phyloP scores from a whole-genome alignment of 1,140 invertebrate species.

The Drosophila kohkoa region DNA sequence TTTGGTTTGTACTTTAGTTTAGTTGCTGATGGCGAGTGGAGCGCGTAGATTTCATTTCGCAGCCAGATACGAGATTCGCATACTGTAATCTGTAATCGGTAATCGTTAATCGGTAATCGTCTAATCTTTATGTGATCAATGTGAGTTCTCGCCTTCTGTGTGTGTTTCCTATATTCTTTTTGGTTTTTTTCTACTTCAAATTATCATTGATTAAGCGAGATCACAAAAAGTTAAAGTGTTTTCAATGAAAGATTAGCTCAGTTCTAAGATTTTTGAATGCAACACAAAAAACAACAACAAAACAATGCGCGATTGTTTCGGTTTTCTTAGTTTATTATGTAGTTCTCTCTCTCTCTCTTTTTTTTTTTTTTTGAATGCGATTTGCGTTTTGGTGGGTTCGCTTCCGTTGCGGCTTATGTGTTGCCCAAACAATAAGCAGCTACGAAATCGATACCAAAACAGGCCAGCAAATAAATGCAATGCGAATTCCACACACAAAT shows the following conservation, averaged over 20 bases:
- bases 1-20: conserved; percentile 79
- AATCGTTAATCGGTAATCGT: too few relatives aligned
- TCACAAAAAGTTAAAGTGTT: conserved; percentile 54
- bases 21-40: conserved; percentile 75
- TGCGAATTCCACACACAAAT: conserved; percentile 33
- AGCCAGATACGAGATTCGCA: conserved; percentile 13
- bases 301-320: conserved; percentile 47
- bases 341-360: background rate
- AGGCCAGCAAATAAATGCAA: conserved; percentile 34
- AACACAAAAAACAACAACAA: conserved; percentile 28
- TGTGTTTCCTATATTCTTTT: background rate
- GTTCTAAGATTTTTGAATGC: conserved; percentile 24
- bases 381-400: conserved; percentile 16
- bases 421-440: conserved; percentile 45
- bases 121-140: background rate
- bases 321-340: conserved; percentile 21
- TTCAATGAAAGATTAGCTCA: conserved; percentile 22
- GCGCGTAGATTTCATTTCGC: conserved; percentile 68
- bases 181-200: background rate
- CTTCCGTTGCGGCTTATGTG: conserved; percentile 42
- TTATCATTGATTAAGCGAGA: conserved; percentile 28
- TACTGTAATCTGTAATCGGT: background rate
- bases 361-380: conserved; percentile 37
- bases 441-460: conserved; percentile 47
- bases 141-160: conserved; percentile 21